Conservation (phyloP, 1,140 invertebrate species). For the Calephelis virginiensis region DNA sequence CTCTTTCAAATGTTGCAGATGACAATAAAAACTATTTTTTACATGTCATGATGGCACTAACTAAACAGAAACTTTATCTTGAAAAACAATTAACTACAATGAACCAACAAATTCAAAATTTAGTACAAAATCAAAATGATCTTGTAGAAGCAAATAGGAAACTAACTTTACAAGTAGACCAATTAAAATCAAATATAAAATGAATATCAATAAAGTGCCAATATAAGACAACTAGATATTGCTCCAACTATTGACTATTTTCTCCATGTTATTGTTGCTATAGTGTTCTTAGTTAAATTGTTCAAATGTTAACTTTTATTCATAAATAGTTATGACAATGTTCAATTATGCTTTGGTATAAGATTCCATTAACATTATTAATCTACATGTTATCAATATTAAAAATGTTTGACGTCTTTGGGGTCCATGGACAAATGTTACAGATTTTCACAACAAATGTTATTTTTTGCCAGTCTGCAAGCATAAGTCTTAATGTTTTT, state of each 20-base stretch:
- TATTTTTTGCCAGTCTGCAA: no score
- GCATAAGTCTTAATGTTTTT: no score
- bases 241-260: not conserved
- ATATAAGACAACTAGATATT: not conserved
- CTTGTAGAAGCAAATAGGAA: conserved; percentile 70
- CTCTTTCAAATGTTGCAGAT: conserved; percentile 63
- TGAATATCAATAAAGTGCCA: not conserved
- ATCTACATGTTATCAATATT: no score
- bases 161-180: conserved; percentile 65
- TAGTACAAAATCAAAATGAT: conserved; percentile 60
- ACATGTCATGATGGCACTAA: conserved; percentile 68
- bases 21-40: conserved; percentile 69
- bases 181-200: conserved; percentile 49
- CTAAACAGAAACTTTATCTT: conserved; percentile 71
- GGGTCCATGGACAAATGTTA: no score
- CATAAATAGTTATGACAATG: no score
- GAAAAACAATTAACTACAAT: conserved; percentile 64
- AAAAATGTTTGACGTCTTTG: no score
- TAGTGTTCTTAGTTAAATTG: no score
- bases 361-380: no score
- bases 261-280: not conserved
- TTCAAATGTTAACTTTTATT: no score
- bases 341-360: no score
- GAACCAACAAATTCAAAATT: conserved; percentile 55
- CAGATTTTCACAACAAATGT: no score